A percentile compares a stretch with the other conserved stretches of the same genome.
phyloP scores from a whole-genome alignment of 2,888 invertebrate genomes.

The Muschampia plurimacula region DNA sequence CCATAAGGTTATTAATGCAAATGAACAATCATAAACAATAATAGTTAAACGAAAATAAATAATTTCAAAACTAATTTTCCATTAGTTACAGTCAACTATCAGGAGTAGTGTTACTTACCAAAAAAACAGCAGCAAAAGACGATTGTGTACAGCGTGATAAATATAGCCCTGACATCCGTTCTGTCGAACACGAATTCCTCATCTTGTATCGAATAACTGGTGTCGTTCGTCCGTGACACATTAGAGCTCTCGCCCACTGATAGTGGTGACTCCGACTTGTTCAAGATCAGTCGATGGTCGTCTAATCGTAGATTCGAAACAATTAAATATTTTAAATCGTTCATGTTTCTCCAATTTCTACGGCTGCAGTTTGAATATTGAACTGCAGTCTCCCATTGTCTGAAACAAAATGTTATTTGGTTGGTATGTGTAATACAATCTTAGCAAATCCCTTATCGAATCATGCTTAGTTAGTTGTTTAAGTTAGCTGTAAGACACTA shows the following conservation, averaged over 20 bases:
- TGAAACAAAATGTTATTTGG: constrained; percentile 55
- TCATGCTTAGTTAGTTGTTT: no score
- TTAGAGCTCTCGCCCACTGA: constrained; percentile 48
- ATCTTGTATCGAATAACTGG: constrained; percentile 59
- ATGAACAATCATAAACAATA: background rate
- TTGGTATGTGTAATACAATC: no score
- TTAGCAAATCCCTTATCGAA: no score
- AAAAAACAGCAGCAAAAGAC: constrained; percentile 94
- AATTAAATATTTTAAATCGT: constrained; percentile 59
- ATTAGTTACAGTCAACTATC: background rate
- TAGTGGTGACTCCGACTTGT: constrained; percentile 52
- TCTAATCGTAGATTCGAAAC: constrained; percentile 58
- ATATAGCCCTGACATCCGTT: constrained; percentile 89
- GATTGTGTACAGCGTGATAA: constrained; percentile 90
- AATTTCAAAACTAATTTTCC: constrained; percentile 4
- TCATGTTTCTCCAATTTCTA: constrained; percentile 57
- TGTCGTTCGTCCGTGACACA: constrained; percentile 60
- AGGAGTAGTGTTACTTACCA: constrained; percentile 81
- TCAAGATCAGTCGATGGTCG: constrained; percentile 54
- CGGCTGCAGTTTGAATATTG: constrained; percentile 40
- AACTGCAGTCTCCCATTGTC: constrained; percentile 55
- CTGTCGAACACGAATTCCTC: constrained; percentile 92
- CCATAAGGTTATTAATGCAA: no score
- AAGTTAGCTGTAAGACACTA: no score
- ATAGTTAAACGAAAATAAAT: background rate